Conservation (phyloP, 1,140 invertebrate genomes). For the Mylabris phalerata region DNA sequence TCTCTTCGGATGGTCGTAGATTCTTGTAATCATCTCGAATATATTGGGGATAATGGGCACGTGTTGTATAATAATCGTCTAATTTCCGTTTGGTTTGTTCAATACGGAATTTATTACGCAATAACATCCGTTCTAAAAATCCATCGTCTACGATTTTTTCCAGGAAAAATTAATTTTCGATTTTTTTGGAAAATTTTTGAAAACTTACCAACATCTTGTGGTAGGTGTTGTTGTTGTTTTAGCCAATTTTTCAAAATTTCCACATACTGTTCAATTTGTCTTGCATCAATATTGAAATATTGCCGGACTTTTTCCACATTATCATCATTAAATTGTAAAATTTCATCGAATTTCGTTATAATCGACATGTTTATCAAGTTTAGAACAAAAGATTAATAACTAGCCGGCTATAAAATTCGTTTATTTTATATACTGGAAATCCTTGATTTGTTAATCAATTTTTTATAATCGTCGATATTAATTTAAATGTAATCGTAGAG, state of each 20-base stretch:
- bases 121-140: conserved; percentile 4
- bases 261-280: conserved; percentile 3
- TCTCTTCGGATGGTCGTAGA: neutral
- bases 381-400: too few relatives aligned
- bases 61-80: conserved; percentile 9
- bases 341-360: too few relatives aligned
- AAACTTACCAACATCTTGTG: conserved; percentile 4
- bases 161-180: neutral
- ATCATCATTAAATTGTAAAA: neutral
- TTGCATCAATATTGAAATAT: conserved; percentile 3
- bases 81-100: conserved; percentile 16
- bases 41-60: conserved; percentile 1
- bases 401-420: too few relatives aligned
- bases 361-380: too few relatives aligned
- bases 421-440: too few relatives aligned
- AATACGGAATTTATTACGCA: conserved; percentile 12
- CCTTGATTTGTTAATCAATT: too few relatives aligned
- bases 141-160: conserved; percentile 1
- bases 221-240: conserved; percentile 9
- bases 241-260: conserved; percentile 3
- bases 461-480: too few relatives aligned
- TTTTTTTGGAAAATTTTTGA: neutral
- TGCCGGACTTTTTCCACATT: conserved; percentile 5
- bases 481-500: too few relatives aligned
- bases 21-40: neutral